phyloP scores from a whole-genome alignment of 2,113 vertebrate genomes.

The Isurus oxyrinchus region DNA sequence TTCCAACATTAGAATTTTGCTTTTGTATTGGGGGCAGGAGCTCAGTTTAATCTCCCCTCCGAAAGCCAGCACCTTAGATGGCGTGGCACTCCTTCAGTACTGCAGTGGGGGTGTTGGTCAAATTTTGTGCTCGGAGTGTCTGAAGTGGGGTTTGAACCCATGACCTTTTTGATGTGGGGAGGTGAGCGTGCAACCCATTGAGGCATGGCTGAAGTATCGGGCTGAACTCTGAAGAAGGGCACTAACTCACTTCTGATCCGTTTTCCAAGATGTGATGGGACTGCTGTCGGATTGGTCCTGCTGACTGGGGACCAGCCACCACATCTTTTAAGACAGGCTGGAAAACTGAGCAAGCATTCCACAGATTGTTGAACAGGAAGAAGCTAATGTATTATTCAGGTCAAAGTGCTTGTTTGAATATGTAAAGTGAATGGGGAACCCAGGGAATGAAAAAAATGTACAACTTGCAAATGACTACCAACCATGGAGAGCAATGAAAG shows the following conservation, averaged over 20 bases:
- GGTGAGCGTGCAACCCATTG: neutral
- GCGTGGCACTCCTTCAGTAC: neutral
- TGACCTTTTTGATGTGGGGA: neutral
- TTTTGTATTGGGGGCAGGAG: no score
- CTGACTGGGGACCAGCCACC: neutral
- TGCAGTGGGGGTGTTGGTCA: neutral
- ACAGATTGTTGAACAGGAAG: neutral
- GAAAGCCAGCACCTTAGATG: neutral
- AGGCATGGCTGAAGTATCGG: neutral
- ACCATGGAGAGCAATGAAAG: neutral
- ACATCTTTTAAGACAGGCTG: neutral
- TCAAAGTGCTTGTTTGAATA: neutral
- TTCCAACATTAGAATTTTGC: no score
- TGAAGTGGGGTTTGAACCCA: neutral
- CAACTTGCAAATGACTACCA: conserved; percentile 1
- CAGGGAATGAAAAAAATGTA: neutral
- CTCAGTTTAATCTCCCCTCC: neutral
- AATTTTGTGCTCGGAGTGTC: neutral
- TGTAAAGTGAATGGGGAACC: neutral
- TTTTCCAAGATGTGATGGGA: neutral
- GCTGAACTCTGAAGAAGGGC: neutral
- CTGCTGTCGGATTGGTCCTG: neutral
- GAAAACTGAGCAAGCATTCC: neutral
- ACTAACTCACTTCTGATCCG: neutral
- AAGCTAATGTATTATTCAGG: neutral